Conservation (phyloP, 2,888 invertebrate genomes). For the Dione vanillae region DNA sequence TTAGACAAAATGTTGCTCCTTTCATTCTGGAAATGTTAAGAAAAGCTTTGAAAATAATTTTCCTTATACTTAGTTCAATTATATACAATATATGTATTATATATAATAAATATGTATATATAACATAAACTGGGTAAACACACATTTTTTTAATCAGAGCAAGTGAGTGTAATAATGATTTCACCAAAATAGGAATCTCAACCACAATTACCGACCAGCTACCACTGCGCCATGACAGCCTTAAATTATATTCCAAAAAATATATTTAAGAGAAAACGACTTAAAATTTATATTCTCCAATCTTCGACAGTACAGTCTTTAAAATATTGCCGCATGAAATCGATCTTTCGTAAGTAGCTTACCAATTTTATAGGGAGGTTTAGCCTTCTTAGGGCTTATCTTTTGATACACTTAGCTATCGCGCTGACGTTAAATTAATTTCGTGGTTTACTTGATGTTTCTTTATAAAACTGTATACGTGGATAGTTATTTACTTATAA, state of each 20-base stretch:
- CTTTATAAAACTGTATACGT: not conserved
- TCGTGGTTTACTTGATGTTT: slow-evolving; percentile 18
- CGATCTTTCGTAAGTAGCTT: slow-evolving; percentile 73
- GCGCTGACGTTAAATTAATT: slow-evolving; percentile 43
- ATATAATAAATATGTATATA: too few species aligned
- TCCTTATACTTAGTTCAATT: too few species aligned
- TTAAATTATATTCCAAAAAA: not conserved
- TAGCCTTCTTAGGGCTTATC: slow-evolving; percentile 59
- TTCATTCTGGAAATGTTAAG: too few species aligned
- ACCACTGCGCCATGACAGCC: too few species aligned
- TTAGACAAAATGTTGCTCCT: too few species aligned
- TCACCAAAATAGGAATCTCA: too few species aligned
- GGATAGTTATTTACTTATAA: not conserved
- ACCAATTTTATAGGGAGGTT: slow-evolving; percentile 71
- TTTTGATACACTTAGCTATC: slow-evolving; percentile 45
- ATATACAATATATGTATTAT: too few species aligned
- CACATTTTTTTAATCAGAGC: too few species aligned
- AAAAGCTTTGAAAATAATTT: too few species aligned
- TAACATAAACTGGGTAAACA: too few species aligned
- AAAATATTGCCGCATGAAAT: slow-evolving; percentile 61
- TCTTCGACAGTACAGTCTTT: slow-evolving; percentile 49
- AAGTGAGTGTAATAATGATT: too few species aligned
- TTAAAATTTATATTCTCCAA: slow-evolving; percentile 37
- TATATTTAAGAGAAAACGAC: slow-evolving; percentile 23
- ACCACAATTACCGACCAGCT: too few species aligned